Evolutionary conservation across 2,888 invertebrate genomes (phyloP), one percentile per base, ranked within the genome.

Genomic region (Stenodema calcarata): DNA sequence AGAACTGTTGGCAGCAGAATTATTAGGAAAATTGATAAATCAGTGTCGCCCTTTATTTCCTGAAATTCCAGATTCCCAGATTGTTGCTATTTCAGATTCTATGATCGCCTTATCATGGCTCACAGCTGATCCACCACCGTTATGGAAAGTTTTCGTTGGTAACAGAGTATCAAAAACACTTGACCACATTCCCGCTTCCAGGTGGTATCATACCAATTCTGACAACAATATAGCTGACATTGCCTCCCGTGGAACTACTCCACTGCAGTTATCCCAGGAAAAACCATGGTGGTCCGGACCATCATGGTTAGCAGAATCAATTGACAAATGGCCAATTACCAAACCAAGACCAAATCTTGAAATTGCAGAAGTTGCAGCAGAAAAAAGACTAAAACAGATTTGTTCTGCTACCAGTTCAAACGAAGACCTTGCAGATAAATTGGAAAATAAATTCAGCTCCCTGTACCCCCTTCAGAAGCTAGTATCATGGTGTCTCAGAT

Each of bases 231-330:
- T 54, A 27, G 85, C 76, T 2, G 76, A 85, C 18, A 14, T 47
- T 1, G 44, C 50, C 18, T 76, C 76, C 6, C 12, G 85, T 28
- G 76, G 85, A 12, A 23, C 35, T 11, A 27, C 27, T 14, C 23
- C 76, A 47, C n/a, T 47, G 4, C 11, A 69, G 28, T 14, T 84
- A 1, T 11, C 28, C 18, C 6, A 42, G 7, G 14, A 18, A n/a
- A n/a, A 1, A 3, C 84, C 41, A 4, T 84, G 84, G 84, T 84
- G 84, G 84, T 6, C 18, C 1, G 84, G 84, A 3, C 84, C 84
- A 30, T 2, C 9, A 6, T 35, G 76, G 41, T n/a, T 76, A 7
- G 30, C 23, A 4, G 4, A 11, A 35, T 11, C 23, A 6, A 6
- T n/a, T 18, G 12, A 12, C 3, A 3, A 28, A 12, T 79, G 79